Base-by-base conservation (phyloP, 2,113 vertebrate species). In the Heterochromis multidens region DNA sequence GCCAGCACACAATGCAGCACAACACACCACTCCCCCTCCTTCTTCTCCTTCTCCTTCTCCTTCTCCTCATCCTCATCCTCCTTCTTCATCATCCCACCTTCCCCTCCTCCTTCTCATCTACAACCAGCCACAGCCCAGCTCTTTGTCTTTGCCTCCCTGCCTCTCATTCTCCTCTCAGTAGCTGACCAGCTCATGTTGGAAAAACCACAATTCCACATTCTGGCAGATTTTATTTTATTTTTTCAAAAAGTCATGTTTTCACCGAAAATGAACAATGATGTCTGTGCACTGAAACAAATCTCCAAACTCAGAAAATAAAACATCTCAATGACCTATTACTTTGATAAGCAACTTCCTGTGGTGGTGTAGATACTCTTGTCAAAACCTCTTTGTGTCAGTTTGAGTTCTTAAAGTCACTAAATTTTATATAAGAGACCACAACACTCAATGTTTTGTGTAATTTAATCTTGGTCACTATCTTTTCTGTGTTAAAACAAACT, bases 1-100 rank as follows among this genome's bases (percentile, higher is more conserved):
- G 87, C 74, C 88, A 59, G 85, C 94, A 84, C 87, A 94, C 87
- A 95, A 95, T 94, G 94, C 94, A 93, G 89, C 91, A 89, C 91
- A 90, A 35, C 89, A 8, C 88, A 80, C 54, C 33, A 6, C 60
- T 82, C 58, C 46, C 77, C 80, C 82, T 83, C 61, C 58, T 46
- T 62, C 80, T 84, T 80, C 52, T 40, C 79, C 59, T 65, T 43
- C 6, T 23, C 43, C 67, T 49, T 31, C 21, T 56, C 76, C 6
- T 23, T 35, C 67, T 49, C 52, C 21, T 56, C 76, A 29, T 63
- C 74, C 6, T 61, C 79, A 76, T 83, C 77, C 77, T 80, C 83
- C 81, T 83, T 60, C 74, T 74, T 83, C 80, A 63, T 12, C 46
- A 49, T 43, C 60, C 35, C 76, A n/a, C 35, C 84, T 81, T 46